These are phyloP conservation scores for Distichodus sexfasciatus DNA, from an alignment of 2,797 vertebrate genomes.

Conservation along the genomic window DNA sequence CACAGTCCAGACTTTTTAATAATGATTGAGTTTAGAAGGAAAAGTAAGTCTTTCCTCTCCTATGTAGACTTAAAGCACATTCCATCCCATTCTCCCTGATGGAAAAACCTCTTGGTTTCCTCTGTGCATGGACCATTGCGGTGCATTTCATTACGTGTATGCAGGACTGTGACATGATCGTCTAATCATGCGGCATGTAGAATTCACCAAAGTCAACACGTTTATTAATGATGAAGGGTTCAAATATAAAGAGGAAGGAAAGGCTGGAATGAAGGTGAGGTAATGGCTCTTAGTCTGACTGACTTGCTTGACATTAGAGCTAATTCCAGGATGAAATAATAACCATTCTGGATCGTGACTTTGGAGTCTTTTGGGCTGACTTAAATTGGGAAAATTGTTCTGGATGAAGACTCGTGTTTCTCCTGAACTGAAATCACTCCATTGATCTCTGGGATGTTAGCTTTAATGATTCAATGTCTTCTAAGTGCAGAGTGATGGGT, in stretches of 20 bases:
- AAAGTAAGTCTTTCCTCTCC: too few relatives aligned
- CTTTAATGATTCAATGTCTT: constrained; percentile 51
- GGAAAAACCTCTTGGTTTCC: constrained; percentile 56
- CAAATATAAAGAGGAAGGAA: neutral
- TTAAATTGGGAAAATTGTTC: neutral
- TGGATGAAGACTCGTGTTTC: constrained; percentile 48
- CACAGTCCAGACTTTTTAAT: too few relatives aligned
- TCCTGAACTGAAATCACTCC: neutral
- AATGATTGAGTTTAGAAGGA: too few relatives aligned
- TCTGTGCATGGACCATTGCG: constrained; percentile 19
- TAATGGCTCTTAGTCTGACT: constrained; percentile 38
- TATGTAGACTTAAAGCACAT: constrained; percentile 43
- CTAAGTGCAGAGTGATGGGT: constrained; percentile 43
- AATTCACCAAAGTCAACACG: constrained; percentile 51
- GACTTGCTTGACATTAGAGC: constrained; percentile 57
- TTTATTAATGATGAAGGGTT: constrained; percentile 15
- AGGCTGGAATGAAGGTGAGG: constrained; percentile 10
- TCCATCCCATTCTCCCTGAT: constrained; percentile 38
- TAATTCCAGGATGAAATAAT: constrained; percentile 58
- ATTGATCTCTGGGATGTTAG: neutral
- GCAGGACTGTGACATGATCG: constrained; percentile 46
- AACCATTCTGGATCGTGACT: constrained; percentile 61
- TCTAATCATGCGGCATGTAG: constrained; percentile 44
- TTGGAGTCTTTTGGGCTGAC: neutral
- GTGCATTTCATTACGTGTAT: constrained; percentile 45